Evolutionary conservation across 1,140 invertebrate genomes (phyloP).

Genomic region (Hycleus cichorii): DNA sequence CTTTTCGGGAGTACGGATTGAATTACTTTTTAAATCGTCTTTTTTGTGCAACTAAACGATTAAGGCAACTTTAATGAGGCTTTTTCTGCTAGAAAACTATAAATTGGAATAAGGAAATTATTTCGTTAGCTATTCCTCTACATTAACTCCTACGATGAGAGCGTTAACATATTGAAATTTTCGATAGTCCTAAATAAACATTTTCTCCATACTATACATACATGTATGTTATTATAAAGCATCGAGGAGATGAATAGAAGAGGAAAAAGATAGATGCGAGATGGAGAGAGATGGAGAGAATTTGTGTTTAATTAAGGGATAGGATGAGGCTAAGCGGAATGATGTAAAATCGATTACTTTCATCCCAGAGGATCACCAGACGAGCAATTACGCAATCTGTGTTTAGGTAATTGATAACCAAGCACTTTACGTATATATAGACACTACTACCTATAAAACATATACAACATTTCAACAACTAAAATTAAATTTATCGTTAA

Average conservation of each 20-base stretch:
- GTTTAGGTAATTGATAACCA: slow-evolving; percentile 33
- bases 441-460: too few species aligned
- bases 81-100: too few species aligned
- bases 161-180: too few species aligned
- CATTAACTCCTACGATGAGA: too few species aligned
- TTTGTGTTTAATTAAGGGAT: slow-evolving; percentile 31
- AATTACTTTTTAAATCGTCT: slow-evolving; percentile 21
- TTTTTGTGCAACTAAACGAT: neutral
- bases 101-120: too few species aligned
- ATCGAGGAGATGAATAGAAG: slow-evolving; percentile 15
- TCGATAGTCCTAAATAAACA: slow-evolving; percentile 23
- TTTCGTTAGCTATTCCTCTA: too few species aligned
- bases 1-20: slow-evolving; percentile 20
- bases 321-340: slow-evolving; percentile 24
- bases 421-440: slow-evolving; percentile 4
- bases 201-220: neutral
- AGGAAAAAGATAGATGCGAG: slow-evolving; percentile 10
- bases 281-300: neutral
- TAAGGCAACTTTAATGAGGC: too few species aligned
- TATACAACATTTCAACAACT: slow-evolving; percentile 3
- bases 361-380: slow-evolving; percentile 31
- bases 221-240: too few species aligned
- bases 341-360: slow-evolving; percentile 34
- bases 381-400: slow-evolving; percentile 34
- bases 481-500: neutral